phyloP scores from a whole-genome alignment of 2,888 invertebrate species.

The Hymenopus coronatus region DNA sequence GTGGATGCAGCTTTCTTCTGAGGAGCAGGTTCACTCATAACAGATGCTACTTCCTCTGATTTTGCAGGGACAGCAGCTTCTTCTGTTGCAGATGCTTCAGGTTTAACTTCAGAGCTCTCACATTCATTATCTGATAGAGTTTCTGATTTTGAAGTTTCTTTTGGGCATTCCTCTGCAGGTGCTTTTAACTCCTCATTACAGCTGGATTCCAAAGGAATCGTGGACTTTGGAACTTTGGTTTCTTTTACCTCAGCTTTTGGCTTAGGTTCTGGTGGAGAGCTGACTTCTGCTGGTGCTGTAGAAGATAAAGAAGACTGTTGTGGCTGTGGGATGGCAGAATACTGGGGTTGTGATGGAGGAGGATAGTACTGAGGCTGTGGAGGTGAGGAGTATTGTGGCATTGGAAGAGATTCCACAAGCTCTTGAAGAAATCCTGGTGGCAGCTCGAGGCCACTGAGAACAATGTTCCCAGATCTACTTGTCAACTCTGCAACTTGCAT shows the following conservation, averaged over 20 bases:
- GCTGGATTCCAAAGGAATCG: background rate
- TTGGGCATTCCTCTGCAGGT: background rate
- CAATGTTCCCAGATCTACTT: slow-evolving; percentile 65
- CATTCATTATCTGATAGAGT: background rate
- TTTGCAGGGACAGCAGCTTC: background rate
- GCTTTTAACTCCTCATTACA: background rate
- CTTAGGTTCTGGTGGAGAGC: background rate
- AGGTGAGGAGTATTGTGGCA: slow-evolving; percentile 27
- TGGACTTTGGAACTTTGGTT: background rate
- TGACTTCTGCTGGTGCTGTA: too few species aligned
- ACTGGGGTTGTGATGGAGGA: slow-evolving; percentile 35
- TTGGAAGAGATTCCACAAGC: slow-evolving; percentile 32
- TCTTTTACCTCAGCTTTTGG: background rate
- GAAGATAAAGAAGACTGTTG: background rate
- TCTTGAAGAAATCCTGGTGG: slow-evolving; percentile 67
- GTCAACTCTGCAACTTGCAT: slow-evolving; percentile 70
- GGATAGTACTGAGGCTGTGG: slow-evolving; percentile 39
- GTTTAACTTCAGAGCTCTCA: background rate
- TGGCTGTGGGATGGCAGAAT: background rate
- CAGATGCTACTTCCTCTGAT: background rate
- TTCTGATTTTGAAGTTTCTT: background rate
- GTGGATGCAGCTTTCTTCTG: background rate
- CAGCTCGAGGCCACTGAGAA: slow-evolving; percentile 65
- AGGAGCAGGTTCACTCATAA: background rate
- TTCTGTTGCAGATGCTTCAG: background rate